These are phyloP conservation scores for Triplophysa rosa DNA, from an alignment of 2,113 vertebrate species.

Conservation along the genomic window DNA sequence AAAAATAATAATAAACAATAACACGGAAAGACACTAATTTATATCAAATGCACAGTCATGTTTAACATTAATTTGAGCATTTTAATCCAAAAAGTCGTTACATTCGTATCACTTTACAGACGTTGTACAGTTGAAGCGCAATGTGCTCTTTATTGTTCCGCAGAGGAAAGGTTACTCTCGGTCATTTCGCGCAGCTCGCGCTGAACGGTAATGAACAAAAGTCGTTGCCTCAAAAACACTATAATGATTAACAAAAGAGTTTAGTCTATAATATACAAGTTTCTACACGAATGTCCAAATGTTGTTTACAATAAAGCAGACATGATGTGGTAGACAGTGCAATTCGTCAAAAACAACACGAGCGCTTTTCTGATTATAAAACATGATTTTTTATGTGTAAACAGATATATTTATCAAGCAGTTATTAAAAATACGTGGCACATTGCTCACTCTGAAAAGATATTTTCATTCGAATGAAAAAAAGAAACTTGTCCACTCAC, in stretches of 20 bases:
- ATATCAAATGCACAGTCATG: not conserved
- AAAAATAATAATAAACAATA: not conserved
- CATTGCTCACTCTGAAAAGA: not conserved
- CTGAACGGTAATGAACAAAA: conserved; percentile 20
- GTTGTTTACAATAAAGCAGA: not conserved
- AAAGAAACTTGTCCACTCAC: conserved; percentile 49
- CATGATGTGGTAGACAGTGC: not conserved
- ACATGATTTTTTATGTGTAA: too few species aligned
- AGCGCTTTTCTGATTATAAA: not conserved
- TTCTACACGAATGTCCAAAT: too few species aligned
- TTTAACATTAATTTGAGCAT: not conserved
- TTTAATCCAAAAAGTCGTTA: not conserved
- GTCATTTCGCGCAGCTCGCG: conserved; percentile 62
- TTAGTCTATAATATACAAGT: not conserved
- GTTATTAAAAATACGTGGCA: not conserved
- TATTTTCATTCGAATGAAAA: not conserved
- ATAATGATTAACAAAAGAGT: too few species aligned
- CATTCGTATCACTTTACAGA: not conserved
- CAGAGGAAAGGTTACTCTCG: conserved; percentile 71
- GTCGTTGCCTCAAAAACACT: not conserved
- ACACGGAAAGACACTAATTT: not conserved
- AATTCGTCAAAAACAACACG: not conserved
- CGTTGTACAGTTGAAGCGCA: not conserved
- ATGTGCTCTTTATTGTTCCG: conserved; percentile 29
- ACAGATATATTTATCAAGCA: not conserved